phyloP scores from a whole-genome alignment of 2,113 vertebrate species.

The Sclerurus mexicanus region DNA sequence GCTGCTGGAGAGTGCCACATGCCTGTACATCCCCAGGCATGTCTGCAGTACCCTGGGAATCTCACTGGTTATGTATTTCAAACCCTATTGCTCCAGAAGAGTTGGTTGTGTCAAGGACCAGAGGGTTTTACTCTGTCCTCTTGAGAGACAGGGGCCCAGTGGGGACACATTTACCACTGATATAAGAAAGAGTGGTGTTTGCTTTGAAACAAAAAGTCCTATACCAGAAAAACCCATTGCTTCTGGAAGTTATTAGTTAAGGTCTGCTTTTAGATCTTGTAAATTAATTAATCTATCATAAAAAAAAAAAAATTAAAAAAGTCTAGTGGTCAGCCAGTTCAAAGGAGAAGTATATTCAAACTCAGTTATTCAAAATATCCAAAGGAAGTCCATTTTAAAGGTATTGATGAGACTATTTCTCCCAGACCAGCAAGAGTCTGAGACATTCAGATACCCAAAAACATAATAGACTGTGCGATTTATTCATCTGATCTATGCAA shows the following conservation, averaged over 20 bases:
- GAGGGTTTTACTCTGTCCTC: neutral
- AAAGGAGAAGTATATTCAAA: neutral
- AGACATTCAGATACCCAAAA: neutral
- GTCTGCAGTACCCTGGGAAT: neutral
- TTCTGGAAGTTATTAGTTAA: neutral
- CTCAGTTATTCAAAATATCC: neutral
- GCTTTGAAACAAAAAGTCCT: neutral
- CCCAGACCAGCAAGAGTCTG: neutral
- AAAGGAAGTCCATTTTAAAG: neutral
- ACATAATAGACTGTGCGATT: neutral
- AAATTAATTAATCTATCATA: neutral
- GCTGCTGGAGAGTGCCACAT: neutral
- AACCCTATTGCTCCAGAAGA: neutral
- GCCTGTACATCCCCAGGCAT: neutral
- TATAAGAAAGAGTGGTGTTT: neutral
- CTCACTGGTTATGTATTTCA: neutral
- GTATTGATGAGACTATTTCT: neutral
- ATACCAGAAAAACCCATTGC: neutral
- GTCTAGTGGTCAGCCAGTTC: neutral
- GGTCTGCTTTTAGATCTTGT: neutral
- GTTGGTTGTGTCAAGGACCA: neutral
- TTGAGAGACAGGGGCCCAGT: neutral
- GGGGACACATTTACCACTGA: neutral
- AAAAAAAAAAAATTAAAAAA: neutral
- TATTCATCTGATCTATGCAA: neutral